Evolutionary conservation across 2,797 vertebrate species (phyloP), one percentile per base, ranked within the genome.

Genomic region (Phrynocephalus forsythii): DNA sequence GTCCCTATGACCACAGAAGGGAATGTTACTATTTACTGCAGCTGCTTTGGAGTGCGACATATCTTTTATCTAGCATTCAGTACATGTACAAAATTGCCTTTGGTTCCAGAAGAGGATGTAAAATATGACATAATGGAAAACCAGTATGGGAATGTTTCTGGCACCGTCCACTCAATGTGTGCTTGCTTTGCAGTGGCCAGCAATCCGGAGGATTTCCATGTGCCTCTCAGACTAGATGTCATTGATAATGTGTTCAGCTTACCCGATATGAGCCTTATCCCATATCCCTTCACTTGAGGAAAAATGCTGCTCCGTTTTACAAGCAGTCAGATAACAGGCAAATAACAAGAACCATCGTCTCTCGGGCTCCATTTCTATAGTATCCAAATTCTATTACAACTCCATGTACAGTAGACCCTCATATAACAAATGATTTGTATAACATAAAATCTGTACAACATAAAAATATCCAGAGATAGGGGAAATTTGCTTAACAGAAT

Each of bases 11-110:
- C 26, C 38, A 38, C 13, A 38, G 66, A 81, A 30, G 88, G 79
- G n/a, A n/a, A 1, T 82, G 72, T 87, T 88, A n/a, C 56, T 30
- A 86, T 90, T 90, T 78, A 76, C 1, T 91, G 93, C 24, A 28
- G 5, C 72, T 30, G 20, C 30, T 91, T 92, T 76, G 1, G 28
- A 38, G 67, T 52, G 9, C 0, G 80, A 50, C 9, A 5, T 66
- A 78, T 24, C 66, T 83, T 77, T 26, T 73, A 89, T 77, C 6
- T 86, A 60, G 78, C 68, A 7, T 67, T 78, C 26, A 84, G 63
- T 83, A 67, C n/a, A 44, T 79, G 68, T 15, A 38, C 26, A 72
- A 10, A 86, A 77, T 87, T 77, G 86, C 73, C 56, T 72, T 87
- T 22, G 15, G 52, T 83, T 69, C 63, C 50, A 87, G 68, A 75